phyloP scores from a whole-genome alignment of 2,797 vertebrate genomes.

The Amblyraja radiata region DNA sequence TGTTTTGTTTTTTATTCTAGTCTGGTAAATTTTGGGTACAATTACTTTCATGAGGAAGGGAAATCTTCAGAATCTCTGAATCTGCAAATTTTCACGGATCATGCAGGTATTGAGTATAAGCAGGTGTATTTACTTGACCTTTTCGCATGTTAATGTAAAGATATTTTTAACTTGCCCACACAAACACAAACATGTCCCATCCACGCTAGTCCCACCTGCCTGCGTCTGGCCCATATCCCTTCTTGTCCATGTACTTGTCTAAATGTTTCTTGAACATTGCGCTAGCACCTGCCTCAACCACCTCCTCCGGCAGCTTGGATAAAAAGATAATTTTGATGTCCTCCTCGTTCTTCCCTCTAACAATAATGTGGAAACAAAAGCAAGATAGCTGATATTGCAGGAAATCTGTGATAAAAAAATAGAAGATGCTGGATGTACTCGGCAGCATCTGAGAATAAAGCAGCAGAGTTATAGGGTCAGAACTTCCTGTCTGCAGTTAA shows the following conservation, averaged over 20 bases:
- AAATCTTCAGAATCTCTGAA: constrained; percentile 53
- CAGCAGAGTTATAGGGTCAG: no score
- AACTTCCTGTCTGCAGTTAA: no score
- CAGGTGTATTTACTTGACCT: neutral
- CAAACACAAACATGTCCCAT: no score
- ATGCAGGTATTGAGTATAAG: constrained; percentile 62
- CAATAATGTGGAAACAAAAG: neutral
- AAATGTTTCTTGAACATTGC: no score
- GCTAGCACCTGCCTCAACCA: no score
- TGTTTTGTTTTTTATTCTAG: constrained; percentile 52
- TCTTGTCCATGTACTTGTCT: no score
- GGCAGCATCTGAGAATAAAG: no score
- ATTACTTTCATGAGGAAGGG: constrained; percentile 58
- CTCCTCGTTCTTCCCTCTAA: neutral
- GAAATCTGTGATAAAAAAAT: no score
- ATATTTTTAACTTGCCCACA: neutral
- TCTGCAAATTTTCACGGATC: constrained; percentile 75
- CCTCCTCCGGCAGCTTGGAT: neutral
- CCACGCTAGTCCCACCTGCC: no score
- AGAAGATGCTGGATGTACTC: no score
- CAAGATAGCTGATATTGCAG: no score
- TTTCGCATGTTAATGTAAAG: neutral
- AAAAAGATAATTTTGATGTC: neutral
- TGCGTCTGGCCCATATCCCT: no score
- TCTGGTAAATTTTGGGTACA: constrained; percentile 77